Base-by-base conservation (phyloP, 1,140 invertebrate species). In the Heliothis subflexa region DNA sequence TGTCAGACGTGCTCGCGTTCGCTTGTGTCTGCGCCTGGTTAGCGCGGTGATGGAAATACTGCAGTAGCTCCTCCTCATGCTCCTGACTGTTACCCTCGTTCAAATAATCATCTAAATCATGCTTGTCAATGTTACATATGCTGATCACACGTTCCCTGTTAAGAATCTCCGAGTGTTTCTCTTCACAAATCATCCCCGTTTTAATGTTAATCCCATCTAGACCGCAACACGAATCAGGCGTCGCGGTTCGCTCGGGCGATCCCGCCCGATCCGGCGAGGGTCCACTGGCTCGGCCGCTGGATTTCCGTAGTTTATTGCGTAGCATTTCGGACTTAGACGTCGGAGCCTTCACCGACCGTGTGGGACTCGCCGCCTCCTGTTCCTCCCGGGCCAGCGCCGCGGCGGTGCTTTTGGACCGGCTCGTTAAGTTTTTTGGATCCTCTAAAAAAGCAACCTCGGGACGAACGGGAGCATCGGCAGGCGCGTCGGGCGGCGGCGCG, bases 1-100 rank as follows among this genome's bases (percentile, higher is more conserved):
- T 78, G 18, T 80, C 81, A 47, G 78, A 77, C 13, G 82, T 55
- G 61, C 83, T 83, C 7, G 80, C 16, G 50, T 80, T 81, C 61
- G 77, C 72, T 13, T 81, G 77, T 25, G 83, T 78, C 2, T 88
- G 85, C 16, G 81, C 62, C 10, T 88, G 89, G 13, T 86, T 91
- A 76, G 94, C 93, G 84, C 95, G 93, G 79, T 96, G 95, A 83
- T 97, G 96, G 92, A 97, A 97, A 94, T 97, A 97, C 92, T 97
- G 96, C 84, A 97, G 92, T 79, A 98, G 88, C 92, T 98, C 97
- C 86, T 97, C 97, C 85, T 98, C 97, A 84, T 97, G 97, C 83
- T 97, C 97, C 86, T 97, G 97, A 57, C 97, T 97, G 91, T 97
- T 97, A 57, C 97, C 97, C 96, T 96, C 96, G 80, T 96, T 96